Percentiles rank a stretch among this genome's conserved stretches.
Evolutionary conservation across 2,797 vertebrate species (phyloP).

Genomic region (Chaetodon trifasciatus): DNA sequence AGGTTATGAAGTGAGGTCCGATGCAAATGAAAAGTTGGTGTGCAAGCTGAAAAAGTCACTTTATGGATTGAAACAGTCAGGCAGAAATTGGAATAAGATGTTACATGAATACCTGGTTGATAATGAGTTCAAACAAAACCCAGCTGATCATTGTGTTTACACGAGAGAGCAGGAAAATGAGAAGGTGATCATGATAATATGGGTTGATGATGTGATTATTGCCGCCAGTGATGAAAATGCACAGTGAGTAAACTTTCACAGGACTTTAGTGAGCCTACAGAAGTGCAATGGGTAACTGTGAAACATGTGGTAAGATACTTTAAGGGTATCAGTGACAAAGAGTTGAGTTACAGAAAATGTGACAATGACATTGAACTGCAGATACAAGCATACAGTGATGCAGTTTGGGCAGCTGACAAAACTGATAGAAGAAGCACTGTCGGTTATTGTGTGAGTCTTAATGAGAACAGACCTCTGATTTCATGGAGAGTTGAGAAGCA

Average conservation of each 20-base stretch:
- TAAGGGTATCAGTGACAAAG: neutral
- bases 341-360: neutral
- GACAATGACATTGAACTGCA: neutral
- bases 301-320: neutral
- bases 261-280: neutral
- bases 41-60: slow-evolving; percentile 21
- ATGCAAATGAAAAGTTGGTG: neutral
- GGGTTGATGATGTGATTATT: neutral
- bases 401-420: neutral
- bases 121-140: too few relatives aligned
- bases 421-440: neutral
- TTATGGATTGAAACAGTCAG: slow-evolving; percentile 16
- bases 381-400: neutral
- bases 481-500: neutral
- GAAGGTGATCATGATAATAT: neutral
- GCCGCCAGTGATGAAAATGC: neutral
- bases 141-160: neutral
- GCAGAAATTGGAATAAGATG: neutral
- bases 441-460: neutral
- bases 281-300: neutral
- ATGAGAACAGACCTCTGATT: neutral
- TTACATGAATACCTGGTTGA: too few relatives aligned
- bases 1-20: neutral
- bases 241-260: neutral
- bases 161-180: neutral